Percentiles rank a stretch among this genome's conserved stretches.
phyloP scores from a whole-genome alignment of 2,888 invertebrate species.

The Protophormia terraenovae region DNA sequence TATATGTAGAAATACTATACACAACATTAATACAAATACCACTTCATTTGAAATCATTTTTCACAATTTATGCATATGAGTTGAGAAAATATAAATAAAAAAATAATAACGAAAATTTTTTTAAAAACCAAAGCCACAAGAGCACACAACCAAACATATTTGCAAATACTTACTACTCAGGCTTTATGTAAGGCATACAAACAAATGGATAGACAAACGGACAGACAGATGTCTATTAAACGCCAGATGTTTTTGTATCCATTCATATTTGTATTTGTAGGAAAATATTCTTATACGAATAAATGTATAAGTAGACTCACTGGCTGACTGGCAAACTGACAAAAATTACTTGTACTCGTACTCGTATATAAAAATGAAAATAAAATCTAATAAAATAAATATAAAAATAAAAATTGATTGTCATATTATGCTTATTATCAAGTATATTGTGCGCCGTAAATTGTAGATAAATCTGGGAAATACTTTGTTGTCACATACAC shows the following conservation, averaged over 20 bases:
- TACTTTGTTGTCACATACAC: constrained; percentile 40
- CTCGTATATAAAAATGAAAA: constrained; percentile 27
- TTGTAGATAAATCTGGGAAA: constrained; percentile 54
- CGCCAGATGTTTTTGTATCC: constrained; percentile 24
- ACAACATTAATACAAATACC: constrained; percentile 3
- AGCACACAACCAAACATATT: not conserved
- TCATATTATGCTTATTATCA: constrained; percentile 64
- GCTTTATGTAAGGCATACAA: not conserved
- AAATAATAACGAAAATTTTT: not conserved
- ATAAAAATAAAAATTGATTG: constrained; percentile 55
- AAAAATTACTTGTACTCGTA: constrained; percentile 34
- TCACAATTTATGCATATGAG: constrained; percentile 32
- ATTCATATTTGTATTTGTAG: not conserved
- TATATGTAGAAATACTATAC: not conserved
- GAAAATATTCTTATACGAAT: not conserved
- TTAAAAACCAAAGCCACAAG: not conserved
- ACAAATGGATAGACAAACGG: not conserved
- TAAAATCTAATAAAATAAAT: constrained; percentile 52
- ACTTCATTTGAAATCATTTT: constrained; percentile 48
- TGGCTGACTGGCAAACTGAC: constrained; percentile 58
- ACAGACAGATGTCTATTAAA: not conserved
- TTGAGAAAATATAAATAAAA: not conserved
- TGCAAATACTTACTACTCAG: not conserved
- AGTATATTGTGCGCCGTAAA: constrained; percentile 36
- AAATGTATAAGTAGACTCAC: not conserved